Base-by-base conservation (phyloP, 2,113 vertebrate genomes). In the Perca schrenkii region DNA sequence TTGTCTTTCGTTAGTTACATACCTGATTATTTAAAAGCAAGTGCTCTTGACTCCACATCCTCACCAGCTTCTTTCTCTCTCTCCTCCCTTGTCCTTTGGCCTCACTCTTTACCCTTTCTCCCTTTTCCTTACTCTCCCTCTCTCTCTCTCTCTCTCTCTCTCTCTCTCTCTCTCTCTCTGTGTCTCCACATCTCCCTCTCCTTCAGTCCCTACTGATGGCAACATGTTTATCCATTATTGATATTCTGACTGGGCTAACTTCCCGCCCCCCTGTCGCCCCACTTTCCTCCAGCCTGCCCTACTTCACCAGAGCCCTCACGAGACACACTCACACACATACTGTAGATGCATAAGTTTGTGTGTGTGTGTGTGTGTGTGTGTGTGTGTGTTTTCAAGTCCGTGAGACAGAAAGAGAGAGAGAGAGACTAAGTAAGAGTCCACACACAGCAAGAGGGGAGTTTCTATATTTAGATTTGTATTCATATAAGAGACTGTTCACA, bases 161-260 rank as follows among this genome's bases (percentile, higher is more conserved):
- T 86, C 75, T 31, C 31, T 4, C 77, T 16, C 54, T 50, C 78
- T 34, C 62, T n/a, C 40, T 68, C 69, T 57, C 77, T 58, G 52
- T 47, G 17, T 36, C 56, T 14, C 40, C 34, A 75, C 57, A 53
- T 73, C 83, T 82, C 82, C 79, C 49, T 87, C 79, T 86, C 75
- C 62, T 81, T 84, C 84, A 76, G 57, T 89, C 85, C 65, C 85
- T 78, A 71, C 84, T 90, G 91, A 92, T 87, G 89, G 88, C 87
- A 90, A 89, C 91, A 85, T 91, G 92, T 94, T 93, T 93, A 93
- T 93, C 89, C 82, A 93, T 93, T 93, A 93, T 94, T 93, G 93
- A 94, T 94, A 91, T 90, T 90, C 89, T 90, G 86, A 93, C 92
- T 90, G 85, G 87, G 88, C 81, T 89, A 58, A 46, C 85, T 81